Conservation (phyloP, 2,888 invertebrate genomes). For the Machimus rusticus region DNA sequence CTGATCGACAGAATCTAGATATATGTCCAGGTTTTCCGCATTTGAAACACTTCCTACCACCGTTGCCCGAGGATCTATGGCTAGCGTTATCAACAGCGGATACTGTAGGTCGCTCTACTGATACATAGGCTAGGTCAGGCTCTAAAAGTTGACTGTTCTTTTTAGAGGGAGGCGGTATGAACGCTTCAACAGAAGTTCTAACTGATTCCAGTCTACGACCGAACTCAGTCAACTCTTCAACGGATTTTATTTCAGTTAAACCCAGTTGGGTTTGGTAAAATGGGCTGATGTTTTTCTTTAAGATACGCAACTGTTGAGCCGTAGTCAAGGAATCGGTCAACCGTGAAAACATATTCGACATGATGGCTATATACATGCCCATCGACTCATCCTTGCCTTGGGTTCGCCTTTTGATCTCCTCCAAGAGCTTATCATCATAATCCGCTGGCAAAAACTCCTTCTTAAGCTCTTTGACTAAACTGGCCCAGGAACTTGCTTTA, state of each 20-base stretch:
- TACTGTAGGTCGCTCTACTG: background rate
- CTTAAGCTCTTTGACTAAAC: background rate
- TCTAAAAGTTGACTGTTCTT: background rate
- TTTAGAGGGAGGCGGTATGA: background rate
- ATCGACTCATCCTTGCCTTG: conserved; percentile 31
- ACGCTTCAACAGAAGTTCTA: background rate
- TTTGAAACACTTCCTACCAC: background rate
- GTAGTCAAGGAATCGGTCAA: background rate
- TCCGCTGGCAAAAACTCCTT: conserved; percentile 31
- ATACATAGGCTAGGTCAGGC: no score
- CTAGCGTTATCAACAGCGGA: background rate
- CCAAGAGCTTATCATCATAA: conserved; percentile 32
- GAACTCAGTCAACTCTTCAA: background rate
- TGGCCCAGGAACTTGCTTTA: background rate
- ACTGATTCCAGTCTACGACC: background rate
- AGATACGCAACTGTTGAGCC: background rate
- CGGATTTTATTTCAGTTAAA: background rate
- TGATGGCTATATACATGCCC: conserved; percentile 24
- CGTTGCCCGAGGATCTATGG: background rate
- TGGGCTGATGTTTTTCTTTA: background rate
- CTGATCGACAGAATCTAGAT: background rate
- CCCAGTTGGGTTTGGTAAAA: background rate
- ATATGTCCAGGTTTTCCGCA: background rate
- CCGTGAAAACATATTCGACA: background rate
- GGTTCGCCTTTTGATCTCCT: conserved; percentile 24